These are phyloP conservation scores for Acanthornis magna DNA, from an alignment of 2,797 vertebrate genomes.

Conservation along the genomic window DNA sequence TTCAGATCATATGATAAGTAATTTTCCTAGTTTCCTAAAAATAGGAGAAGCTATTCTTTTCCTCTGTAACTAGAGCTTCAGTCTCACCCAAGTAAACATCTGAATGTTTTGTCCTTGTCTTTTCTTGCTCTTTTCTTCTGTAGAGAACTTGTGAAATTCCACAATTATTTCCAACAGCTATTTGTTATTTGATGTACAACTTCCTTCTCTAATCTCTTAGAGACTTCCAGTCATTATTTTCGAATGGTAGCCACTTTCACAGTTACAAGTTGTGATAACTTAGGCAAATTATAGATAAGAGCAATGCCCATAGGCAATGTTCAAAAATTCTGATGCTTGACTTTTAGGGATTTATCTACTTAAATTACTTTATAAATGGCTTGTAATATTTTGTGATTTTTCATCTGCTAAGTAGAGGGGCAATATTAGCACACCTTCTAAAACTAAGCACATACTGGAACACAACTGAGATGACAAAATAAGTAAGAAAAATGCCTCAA, in stretches of 20 bases:
- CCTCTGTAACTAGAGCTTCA: not conserved
- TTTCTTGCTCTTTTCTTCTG: not conserved
- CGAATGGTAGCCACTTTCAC: not conserved
- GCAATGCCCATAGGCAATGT: accelerated
- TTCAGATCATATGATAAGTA: slow-evolving; percentile 7
- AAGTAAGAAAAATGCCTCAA: not conserved
- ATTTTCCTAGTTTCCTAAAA: slow-evolving; percentile 27
- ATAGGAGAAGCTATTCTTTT: slow-evolving; percentile 2
- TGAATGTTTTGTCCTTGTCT: not conserved
- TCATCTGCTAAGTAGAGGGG: not conserved
- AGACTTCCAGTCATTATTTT: not conserved
- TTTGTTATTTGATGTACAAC: not conserved
- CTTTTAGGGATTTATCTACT: not conserved
- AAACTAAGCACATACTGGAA: not conserved
- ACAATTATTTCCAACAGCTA: not conserved
- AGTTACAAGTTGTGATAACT: not conserved
- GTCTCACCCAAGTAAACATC: not conserved
- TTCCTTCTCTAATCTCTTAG: not conserved
- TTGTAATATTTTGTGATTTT: not conserved
- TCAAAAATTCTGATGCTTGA: not conserved
- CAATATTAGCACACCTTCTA: not conserved
- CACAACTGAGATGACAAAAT: not conserved
- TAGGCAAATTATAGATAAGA: not conserved
- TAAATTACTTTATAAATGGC: not conserved
- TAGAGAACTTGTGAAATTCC: not conserved